Conservation (phyloP, 2,888 invertebrate species). For the Disparrhopalites patrizii region DNA sequence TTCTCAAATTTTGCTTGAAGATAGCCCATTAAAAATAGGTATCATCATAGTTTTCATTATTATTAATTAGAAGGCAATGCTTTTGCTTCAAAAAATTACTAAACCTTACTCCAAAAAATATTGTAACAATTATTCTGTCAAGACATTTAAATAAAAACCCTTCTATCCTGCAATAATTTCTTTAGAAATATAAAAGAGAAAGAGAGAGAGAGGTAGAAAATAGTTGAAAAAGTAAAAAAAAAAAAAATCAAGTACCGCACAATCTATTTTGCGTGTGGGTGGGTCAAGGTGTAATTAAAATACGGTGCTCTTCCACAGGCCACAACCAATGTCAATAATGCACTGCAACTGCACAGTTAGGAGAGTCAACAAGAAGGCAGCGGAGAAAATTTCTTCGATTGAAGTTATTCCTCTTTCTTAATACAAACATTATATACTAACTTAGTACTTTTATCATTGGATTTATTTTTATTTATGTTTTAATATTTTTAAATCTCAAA, state of each 20-base stretch:
- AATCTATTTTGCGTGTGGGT: conserved; percentile 28
- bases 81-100: too few species aligned
- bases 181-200: not conserved
- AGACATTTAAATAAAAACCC: too few species aligned
- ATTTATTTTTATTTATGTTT: too few species aligned
- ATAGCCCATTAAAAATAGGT: too few species aligned
- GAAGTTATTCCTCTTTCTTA: conserved; percentile 19
- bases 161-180: not conserved
- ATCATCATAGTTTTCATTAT: too few species aligned
- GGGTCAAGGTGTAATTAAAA: conserved; percentile 26
- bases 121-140: too few species aligned
- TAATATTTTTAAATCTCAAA: too few species aligned
- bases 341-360: conserved; percentile 28
- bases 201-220: conserved; percentile 9
- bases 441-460: too few species aligned
- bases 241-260: conserved; percentile 25
- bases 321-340: conserved; percentile 27
- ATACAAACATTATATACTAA: too few species aligned
- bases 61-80: too few species aligned
- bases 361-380: conserved; percentile 22
- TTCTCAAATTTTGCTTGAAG: too few species aligned
- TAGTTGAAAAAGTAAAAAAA: conserved; percentile 6
- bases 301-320: conserved; percentile 27
- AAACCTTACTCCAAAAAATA: too few species aligned
- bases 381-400: conserved; percentile 22